phyloP scores from a whole-genome alignment of 2,113 vertebrate species.

The Sialia sialis region DNA sequence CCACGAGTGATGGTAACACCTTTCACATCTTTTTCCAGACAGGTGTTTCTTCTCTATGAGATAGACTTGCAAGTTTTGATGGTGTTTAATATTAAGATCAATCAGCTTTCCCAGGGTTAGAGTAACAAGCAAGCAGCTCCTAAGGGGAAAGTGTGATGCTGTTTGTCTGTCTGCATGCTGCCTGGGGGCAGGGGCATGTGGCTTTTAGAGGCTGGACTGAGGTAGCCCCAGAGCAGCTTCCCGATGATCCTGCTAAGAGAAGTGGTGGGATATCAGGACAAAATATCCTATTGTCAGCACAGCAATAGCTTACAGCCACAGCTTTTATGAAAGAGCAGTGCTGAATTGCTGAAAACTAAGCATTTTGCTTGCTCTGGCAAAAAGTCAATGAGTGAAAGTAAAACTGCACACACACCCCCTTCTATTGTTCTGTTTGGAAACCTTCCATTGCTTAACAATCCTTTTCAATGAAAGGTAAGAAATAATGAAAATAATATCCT shows the following conservation, averaged over 20 bases:
- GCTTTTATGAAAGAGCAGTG: neutral
- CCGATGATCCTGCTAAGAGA: neutral
- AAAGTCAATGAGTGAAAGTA: conserved; percentile 49
- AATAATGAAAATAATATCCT: conserved; percentile 20
- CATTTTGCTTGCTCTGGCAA: conserved; percentile 31
- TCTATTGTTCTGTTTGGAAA: conserved; percentile 57
- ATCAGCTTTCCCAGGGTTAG: neutral
- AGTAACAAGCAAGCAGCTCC: neutral
- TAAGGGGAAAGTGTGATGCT: neutral
- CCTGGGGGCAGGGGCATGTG: neutral
- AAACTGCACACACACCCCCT: neutral
- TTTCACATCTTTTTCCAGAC: neutral
- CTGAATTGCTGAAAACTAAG: conserved; percentile 8
- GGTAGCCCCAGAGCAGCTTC: neutral
- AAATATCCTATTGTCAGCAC: neutral
- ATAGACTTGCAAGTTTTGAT: neutral
- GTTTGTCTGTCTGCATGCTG: neutral
- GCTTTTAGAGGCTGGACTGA: neutral
- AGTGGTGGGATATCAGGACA: neutral
- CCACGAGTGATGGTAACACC: neutral
- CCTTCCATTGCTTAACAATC: conserved; percentile 7
- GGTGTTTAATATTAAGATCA: neutral
- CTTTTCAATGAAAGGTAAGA: neutral
- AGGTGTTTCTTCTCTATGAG: neutral
- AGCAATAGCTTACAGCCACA: neutral